Evolutionary conservation across 2,888 invertebrate genomes (phyloP), one percentile per base, ranked within the genome.

Genomic region (Agriopis aurantiaria): DNA sequence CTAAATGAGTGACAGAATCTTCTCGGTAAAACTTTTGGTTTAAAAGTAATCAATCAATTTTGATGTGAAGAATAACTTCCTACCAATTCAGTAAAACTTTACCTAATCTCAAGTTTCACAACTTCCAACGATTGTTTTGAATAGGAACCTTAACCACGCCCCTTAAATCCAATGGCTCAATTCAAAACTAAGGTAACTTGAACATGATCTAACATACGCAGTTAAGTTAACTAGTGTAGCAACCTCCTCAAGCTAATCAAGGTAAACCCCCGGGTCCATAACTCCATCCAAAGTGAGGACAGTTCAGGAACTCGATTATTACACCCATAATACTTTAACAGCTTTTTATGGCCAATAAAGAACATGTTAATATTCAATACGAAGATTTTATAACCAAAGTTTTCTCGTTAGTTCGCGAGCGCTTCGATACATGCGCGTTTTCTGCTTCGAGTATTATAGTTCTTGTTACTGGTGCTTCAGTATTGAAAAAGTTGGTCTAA

Each of bases 321-420:
- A 87, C 83, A 80, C 76, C 76, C 82, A 82, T 89, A 85, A 87
- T 81, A 79, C 81, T 71, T 71, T 64, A 71, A 71, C 65, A 63
- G 70, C 80, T 82, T 86, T 89, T 89, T 87, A 90, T 85, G 83
- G 80, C 82, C 87, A 83, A 88, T 90, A 89, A 88, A 87, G 83
- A 82, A 84, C 87, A 86, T 88, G 88, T 89, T 91, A 91, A 90
- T 90, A 91, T 91, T 91, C 90, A 91, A 91, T 91, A 87, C 87
- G 86, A 85, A 83, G 84, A 88, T 90, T 89, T 89, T 89, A 90
- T 91, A 90, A 85, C 85, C 75, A 84, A 91, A 91, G 81, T 91
- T 91, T 88, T 87, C 89, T 90, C 88, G 88, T 89, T 90, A 90
- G 85, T 86, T 85, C 75, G 62, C 70, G 84, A 82, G 85, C 84